Evolutionary conservation across 2,888 invertebrate species (phyloP).

Genomic region (Ophion costatus): DNA sequence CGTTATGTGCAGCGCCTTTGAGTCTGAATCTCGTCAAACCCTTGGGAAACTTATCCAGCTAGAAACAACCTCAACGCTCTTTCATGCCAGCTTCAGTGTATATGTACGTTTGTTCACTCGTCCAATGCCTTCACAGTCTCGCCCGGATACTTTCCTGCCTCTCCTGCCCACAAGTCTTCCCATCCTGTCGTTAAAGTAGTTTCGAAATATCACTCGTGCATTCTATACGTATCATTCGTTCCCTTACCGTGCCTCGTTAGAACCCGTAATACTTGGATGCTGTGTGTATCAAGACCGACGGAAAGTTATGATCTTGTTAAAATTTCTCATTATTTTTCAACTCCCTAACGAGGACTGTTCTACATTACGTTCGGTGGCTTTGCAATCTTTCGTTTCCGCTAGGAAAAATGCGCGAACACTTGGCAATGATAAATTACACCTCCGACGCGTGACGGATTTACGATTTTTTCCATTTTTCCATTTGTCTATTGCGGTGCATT

Average conservation of each 20-base stretch:
- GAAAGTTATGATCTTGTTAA: conserved; percentile 34
- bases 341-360: conserved; percentile 24
- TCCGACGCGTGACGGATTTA: too few relatives aligned
- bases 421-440: background rate
- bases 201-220: conserved; percentile 40
- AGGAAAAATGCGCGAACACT: background rate
- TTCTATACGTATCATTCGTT: conserved; percentile 35
- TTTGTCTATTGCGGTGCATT: too few relatives aligned
- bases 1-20: conserved; percentile 34
- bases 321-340: conserved; percentile 41
- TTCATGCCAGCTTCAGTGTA: conserved; percentile 26
- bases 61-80: conserved; percentile 13
- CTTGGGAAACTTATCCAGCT: conserved; percentile 14
- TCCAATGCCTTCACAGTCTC: conserved; percentile 11
- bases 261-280: background rate
- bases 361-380: background rate
- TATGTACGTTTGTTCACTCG: background rate
- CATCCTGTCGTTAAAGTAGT: conserved; percentile 35
- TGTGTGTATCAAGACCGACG: background rate
- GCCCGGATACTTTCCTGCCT: background rate
- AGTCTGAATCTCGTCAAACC: conserved; percentile 37
- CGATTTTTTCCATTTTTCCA: too few relatives aligned
- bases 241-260: conserved; percentile 1
- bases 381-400: background rate
- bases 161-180: conserved; percentile 6